Percentiles rank a stretch among this genome's conserved stretches.
phyloP scores from a whole-genome alignment of 2,113 vertebrate genomes.

The Laticauda laticaudata region DNA sequence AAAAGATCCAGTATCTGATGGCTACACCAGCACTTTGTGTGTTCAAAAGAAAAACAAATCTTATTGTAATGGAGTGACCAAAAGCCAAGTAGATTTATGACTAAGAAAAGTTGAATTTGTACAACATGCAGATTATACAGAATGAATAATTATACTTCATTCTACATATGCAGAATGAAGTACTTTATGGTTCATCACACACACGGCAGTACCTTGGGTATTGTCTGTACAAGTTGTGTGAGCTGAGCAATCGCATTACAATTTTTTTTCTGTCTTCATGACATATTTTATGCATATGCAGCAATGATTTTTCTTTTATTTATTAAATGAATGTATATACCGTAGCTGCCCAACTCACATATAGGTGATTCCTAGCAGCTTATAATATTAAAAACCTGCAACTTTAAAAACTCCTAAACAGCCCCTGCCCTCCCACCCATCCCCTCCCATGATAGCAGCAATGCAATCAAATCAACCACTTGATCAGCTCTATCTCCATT shows the following conservation, averaged over 20 bases:
- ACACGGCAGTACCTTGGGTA: not conserved
- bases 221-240: not conserved
- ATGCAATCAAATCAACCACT: not conserved
- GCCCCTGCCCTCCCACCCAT: not conserved
- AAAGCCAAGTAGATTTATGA: not conserved
- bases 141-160: too few relatives aligned
- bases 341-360: not conserved
- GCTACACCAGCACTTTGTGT: not conserved
- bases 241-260: not conserved
- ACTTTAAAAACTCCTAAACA: not conserved
- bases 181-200: not conserved
- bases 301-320: not conserved
- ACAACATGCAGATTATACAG: not conserved
- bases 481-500: not conserved
- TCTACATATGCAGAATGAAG: not conserved
- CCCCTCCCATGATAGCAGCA: not conserved
- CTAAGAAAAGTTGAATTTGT: not conserved
- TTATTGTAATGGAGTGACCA: not conserved
- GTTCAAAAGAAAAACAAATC: not conserved
- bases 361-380: not conserved
- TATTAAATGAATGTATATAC: not conserved
- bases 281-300: not conserved
- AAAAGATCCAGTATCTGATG: not conserved
- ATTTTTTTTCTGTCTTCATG: not conserved
- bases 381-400: not conserved